Conservation (phyloP, 2,888 invertebrate genomes). For the Pseudoips prasinana region DNA sequence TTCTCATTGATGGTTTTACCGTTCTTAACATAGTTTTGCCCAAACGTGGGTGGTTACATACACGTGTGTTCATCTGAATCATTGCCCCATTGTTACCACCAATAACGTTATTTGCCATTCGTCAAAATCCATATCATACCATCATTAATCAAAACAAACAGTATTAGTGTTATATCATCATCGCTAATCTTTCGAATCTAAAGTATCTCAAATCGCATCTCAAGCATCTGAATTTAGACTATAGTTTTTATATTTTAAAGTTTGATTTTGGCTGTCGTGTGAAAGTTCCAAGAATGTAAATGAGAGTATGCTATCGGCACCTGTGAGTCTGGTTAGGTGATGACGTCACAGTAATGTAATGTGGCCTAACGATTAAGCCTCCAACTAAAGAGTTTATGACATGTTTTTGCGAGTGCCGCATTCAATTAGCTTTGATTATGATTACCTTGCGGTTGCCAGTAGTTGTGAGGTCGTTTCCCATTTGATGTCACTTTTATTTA, state of each 20-base stretch:
- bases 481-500: conserved; percentile 21
- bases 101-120: conserved; percentile 26
- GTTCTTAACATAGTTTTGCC: conserved; percentile 55
- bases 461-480: conserved; percentile 25
- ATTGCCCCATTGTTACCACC: conserved; percentile 28
- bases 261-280: conserved; percentile 25
- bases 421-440: conserved; percentile 45
- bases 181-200: conserved; percentile 10
- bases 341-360: conserved; percentile 62
- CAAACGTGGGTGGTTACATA: conserved; percentile 45
- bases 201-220: conserved; percentile 10
- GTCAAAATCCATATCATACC: conserved; percentile 19
- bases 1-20: conserved; percentile 39
- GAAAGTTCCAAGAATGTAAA: conserved; percentile 57
- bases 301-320: conserved; percentile 62
- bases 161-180: conserved; percentile 19
- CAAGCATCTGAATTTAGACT: conserved; percentile 19
- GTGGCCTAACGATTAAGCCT: conserved; percentile 40
- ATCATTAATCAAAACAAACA: conserved; percentile 32
- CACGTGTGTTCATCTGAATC: conserved; percentile 29
- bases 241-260: conserved; percentile 21
- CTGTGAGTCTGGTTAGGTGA: conserved; percentile 63
- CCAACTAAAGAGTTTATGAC: conserved; percentile 40
- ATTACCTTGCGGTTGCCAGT: conserved; percentile 27
- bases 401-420: conserved; percentile 38